Base-by-base conservation (phyloP, 2,888 invertebrate species). In the Lithophane leautieri region DNA sequence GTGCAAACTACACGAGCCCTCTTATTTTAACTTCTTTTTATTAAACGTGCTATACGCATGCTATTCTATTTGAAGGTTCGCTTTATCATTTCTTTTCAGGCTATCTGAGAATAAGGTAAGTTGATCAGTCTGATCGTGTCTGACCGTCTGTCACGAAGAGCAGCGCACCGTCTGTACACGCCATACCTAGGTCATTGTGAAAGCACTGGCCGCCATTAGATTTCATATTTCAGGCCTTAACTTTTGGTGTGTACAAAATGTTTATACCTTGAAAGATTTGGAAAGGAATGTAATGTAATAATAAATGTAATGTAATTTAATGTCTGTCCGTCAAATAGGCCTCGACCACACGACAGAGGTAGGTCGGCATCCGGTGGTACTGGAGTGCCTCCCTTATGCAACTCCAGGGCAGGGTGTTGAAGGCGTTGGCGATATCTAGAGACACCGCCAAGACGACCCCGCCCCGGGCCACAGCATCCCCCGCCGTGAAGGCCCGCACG, bases 91-190 rank as follows among this genome's bases (percentile, higher is more conserved):
- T 1, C 8, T 14, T 47, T n/a, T n/a, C 7, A 47, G 22, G 14
- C 4, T 42, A 11, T 28, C 11, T n/a, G 9, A n/a, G 44, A 44
- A 19, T 44, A 6, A 14, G n/a, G n/a, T 42, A 42, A 40, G 56
- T 42, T n/a, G 22, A 19, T 47, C 42, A 56, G 62, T 44, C 44
- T 34, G 65, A 28, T 2, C 56, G 42, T 70, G 61, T 6, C 42
- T 40, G 69, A 8, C 22, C 28, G 61, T 40, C 56, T 9, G 52
- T 1, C 65, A 42, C 61, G 66, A 11, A n/a, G 40, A 6, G 61
- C 66, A 70, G 73, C 81, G 76, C 84, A 84, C 70, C 14, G 65
- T 42, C 62, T 60, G 69, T 4, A 60, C 81, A 70, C 81, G 81
- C 66, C 25, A 74, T 8, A 34, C 58, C 76, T 61, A 66, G 75